Evolutionary conservation across 2,797 vertebrate genomes (phyloP), one percentile per base, ranked within the genome.

Genomic region (Myiotriccus ornatus): DNA sequence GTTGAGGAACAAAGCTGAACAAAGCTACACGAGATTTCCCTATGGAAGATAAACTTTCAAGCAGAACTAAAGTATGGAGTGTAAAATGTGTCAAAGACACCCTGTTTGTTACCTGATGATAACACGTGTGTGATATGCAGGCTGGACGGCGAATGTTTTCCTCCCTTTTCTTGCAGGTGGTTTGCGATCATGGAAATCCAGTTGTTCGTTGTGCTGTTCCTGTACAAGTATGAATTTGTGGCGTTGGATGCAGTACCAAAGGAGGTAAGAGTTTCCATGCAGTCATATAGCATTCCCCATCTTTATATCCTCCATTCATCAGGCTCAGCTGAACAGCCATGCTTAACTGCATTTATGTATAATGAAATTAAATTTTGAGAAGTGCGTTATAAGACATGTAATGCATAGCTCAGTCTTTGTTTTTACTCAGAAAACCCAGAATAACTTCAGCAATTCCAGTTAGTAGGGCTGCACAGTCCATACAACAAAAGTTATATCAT

Each of bases 101-200:
- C 18, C 19, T 53, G 25, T 78, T 57, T 63, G 28, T 82, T 59
- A 30, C 35, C 68, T 70, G 65, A 9, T 56, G 53, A n/a, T 35
- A 35, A 47, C 7, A n/a, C 49, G 11, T 0, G 1, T 15, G 22
- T 20, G 52, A 37, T 39, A 30, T 14, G 53, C 44, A 50, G 39
- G 46, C 47, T 89, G 87, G 50, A 71, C 0, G 14, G 39, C 22
- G 13, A 30, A 16, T 4, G 6, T 64, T 77, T 79, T 71, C 91
- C 12, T 89, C 27, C 73, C 50, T 86, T 93, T 85, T 47, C 68
- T 73, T 97, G 88, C 88, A 98, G 98, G 92, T 98, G 98, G 98
- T 97, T 98, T 79, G 98, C 98, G 3, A 86, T 98, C 81, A 97
- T 98, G 97, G 97, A 98, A 89, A 97, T 98, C 92, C 98, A 98